phyloP scores from a whole-genome alignment of 2,797 vertebrate genomes.

The Orestias chungarensis region DNA sequence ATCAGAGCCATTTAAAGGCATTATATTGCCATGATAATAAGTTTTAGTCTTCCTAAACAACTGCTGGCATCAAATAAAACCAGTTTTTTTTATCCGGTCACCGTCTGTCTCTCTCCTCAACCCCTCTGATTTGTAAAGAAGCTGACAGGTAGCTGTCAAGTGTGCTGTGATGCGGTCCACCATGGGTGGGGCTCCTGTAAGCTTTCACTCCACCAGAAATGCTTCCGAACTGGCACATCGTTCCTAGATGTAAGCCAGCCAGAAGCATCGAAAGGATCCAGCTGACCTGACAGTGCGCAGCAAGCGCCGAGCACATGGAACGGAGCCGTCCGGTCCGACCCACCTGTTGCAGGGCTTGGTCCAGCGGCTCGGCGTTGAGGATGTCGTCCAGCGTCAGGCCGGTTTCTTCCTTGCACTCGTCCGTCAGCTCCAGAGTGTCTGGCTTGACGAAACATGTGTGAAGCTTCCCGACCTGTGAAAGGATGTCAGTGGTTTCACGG shows the following conservation, averaged over 20 bases:
- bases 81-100: too few relatives aligned
- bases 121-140: not conserved
- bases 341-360: conserved; percentile 92
- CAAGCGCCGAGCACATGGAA: too few relatives aligned
- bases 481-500: conserved; percentile 64
- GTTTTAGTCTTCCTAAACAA: not conserved
- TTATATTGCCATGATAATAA: not conserved
- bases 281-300: not conserved
- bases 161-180: not conserved
- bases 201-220: not conserved
- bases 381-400: conserved; percentile 87
- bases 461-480: conserved; percentile 89
- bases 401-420: conserved; percentile 89
- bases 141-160: not conserved
- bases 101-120: not conserved
- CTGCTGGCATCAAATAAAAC: not conserved
- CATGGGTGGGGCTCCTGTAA: not conserved
- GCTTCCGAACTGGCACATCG: not conserved
- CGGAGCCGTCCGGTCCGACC: conserved; percentile 59
- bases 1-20: not conserved
- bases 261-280: not conserved
- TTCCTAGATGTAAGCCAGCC: not conserved
- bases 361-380: conserved; percentile 88
- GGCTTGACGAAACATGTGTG: conserved; percentile 91
- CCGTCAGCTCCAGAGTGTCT: conserved; percentile 89